Percentiles rank a stretch among this genome's conserved stretches.
phyloP scores from a whole-genome alignment of 2,113 vertebrate species.

The Tonatia bakeri region DNA sequence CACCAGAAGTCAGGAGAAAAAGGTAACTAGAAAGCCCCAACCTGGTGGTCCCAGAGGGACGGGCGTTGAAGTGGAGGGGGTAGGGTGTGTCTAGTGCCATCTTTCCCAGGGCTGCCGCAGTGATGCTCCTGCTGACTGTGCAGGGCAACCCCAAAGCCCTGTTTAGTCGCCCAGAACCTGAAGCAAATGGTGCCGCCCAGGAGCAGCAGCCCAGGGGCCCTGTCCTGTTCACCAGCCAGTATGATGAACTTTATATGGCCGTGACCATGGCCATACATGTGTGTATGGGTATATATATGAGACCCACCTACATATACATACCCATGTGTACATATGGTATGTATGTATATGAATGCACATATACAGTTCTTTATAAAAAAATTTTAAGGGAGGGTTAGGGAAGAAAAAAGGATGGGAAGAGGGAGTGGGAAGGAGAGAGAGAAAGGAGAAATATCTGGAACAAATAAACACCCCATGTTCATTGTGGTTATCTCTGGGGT shows the following conservation, averaged over 20 bases:
- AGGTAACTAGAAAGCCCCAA: neutral
- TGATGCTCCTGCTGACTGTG: neutral
- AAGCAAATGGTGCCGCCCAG: neutral
- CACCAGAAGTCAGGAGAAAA: neutral
- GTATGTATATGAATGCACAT: neutral
- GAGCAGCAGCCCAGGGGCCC: neutral
- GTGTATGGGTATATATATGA: neutral
- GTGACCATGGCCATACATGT: no score
- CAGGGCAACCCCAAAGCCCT: neutral
- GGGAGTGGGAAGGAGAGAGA: neutral
- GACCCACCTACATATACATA: no score
- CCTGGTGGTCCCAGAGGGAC: neutral
- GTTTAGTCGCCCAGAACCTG: neutral
- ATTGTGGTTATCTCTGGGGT: neutral
- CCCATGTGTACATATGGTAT: neutral
- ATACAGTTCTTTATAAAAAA: neutral
- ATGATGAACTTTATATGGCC: neutral
- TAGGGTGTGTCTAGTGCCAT: neutral
- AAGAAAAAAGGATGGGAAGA: neutral
- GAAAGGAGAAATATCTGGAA: neutral
- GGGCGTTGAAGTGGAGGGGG: neutral
- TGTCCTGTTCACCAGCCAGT: neutral
- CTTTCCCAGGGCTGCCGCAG: neutral
- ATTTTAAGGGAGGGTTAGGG: neutral
- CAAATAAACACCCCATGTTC: neutral